Evolutionary conservation across 2,113 vertebrate genomes (phyloP).

Genomic region (Calidris pugnax): DNA sequence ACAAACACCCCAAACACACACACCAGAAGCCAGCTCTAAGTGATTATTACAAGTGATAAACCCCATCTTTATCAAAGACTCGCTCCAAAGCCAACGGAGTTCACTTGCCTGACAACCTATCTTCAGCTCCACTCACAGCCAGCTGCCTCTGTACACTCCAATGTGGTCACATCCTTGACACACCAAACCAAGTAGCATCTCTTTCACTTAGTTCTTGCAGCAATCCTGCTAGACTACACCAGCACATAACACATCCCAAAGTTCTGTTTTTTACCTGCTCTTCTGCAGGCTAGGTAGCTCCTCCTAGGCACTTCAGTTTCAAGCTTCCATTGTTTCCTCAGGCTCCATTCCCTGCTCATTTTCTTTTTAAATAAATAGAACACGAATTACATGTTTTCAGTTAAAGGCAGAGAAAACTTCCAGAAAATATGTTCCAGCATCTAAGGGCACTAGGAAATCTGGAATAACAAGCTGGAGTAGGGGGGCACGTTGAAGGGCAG

Average conservation of each 20-base stretch:
- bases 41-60: neutral
- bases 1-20: neutral
- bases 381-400: neutral
- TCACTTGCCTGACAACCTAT: neutral
- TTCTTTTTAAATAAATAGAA: neutral
- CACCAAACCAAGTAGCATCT: neutral
- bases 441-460: slow-evolving; percentile 2
- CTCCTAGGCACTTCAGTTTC: neutral
- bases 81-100: neutral
- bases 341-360: neutral
- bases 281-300: neutral
- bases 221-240: neutral
- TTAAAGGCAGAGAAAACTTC: neutral
- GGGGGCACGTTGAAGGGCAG: neutral
- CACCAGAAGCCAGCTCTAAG: neutral
- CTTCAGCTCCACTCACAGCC: neutral
- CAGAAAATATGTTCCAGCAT: neutral
- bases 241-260: neutral
- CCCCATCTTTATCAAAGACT: neutral
- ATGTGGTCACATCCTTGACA: neutral
- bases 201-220: neutral
- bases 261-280: neutral
- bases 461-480: neutral
- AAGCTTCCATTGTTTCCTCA: neutral
- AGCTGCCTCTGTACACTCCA: neutral